phyloP scores from a whole-genome alignment of 2,888 invertebrate species.

The Platerodrilus igneus region DNA sequence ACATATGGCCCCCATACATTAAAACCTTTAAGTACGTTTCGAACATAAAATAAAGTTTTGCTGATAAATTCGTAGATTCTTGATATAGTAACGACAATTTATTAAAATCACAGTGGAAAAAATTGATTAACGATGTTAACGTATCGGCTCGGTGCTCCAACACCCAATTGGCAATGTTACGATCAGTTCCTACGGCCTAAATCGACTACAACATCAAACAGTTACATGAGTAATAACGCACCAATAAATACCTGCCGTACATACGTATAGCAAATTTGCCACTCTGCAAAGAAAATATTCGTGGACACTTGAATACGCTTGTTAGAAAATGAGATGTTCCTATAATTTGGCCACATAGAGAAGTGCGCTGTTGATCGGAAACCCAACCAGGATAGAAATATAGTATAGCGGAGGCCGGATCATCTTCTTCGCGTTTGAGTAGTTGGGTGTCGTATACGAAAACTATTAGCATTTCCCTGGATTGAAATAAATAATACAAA shows the following conservation, averaged over 20 bases:
- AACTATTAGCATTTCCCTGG: slow-evolving; percentile 85
- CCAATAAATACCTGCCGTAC: slow-evolving; percentile 79
- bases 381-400: slow-evolving; percentile 93
- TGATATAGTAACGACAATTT: slow-evolving; percentile 56
- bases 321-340: slow-evolving; percentile 81
- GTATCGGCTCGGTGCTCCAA: slow-evolving; percentile 73
- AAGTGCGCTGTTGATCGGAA: slow-evolving; percentile 77
- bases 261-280: slow-evolving; percentile 85
- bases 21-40: slow-evolving; percentile 85
- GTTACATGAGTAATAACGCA: slow-evolving; percentile 48
- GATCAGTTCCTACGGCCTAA: slow-evolving; percentile 83
- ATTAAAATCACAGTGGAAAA: slow-evolving; percentile 82
- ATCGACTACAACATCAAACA: slow-evolving; percentile 13
- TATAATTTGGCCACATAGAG: slow-evolving; percentile 87
- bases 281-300: slow-evolving; percentile 74
- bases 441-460: slow-evolving; percentile 87
- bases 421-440: slow-evolving; percentile 80
- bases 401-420: slow-evolving; percentile 83
- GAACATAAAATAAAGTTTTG: slow-evolving; percentile 79
- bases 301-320: slow-evolving; percentile 71
- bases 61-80: slow-evolving; percentile 57
- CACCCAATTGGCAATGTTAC: slow-evolving; percentile 78
- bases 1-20: slow-evolving; percentile 77
- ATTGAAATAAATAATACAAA: slow-evolving; percentile 1
- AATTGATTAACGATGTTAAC: slow-evolving; percentile 70